These are phyloP conservation scores for Toxotes lorentzi DNA, from an alignment of 2,797 vertebrate genomes.

Conservation along the genomic window DNA sequence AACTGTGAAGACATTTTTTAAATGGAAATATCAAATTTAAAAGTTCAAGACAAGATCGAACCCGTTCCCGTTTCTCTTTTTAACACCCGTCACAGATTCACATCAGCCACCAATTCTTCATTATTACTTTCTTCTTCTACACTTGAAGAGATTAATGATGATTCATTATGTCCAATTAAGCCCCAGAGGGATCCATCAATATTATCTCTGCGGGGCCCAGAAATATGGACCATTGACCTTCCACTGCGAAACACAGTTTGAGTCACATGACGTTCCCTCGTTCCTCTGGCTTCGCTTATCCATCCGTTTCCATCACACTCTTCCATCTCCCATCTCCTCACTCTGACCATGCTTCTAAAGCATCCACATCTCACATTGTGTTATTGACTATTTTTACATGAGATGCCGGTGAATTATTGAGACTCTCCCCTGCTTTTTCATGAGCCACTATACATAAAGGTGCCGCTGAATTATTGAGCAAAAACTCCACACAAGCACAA, in stretches of 20 bases:
- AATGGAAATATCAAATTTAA: constrained; percentile 9
- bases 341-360: constrained; percentile 2
- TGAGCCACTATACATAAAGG: constrained; percentile 72
- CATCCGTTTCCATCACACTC: background rate
- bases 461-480: constrained; percentile 82
- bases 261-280: background rate
- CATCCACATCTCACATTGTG: constrained; percentile 31
- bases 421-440: constrained; percentile 53
- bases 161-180: background rate
- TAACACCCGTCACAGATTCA: background rate
- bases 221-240: background rate
- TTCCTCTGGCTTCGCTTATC: background rate
- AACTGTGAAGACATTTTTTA: background rate
- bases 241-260: background rate
- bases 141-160: background rate
- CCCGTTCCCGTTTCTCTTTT: background rate
- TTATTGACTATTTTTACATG: constrained; percentile 69
- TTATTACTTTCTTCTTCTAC: background rate
- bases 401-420: constrained; percentile 79
- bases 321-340: background rate
- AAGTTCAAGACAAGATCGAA: background rate
- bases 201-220: background rate
- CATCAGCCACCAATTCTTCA: background rate
- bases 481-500: constrained; percentile 62
- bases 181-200: background rate